These are phyloP conservation scores for Xenopus laevis DNA, from an alignment of 2,113 vertebrate species.

Conservation along the genomic window DNA sequence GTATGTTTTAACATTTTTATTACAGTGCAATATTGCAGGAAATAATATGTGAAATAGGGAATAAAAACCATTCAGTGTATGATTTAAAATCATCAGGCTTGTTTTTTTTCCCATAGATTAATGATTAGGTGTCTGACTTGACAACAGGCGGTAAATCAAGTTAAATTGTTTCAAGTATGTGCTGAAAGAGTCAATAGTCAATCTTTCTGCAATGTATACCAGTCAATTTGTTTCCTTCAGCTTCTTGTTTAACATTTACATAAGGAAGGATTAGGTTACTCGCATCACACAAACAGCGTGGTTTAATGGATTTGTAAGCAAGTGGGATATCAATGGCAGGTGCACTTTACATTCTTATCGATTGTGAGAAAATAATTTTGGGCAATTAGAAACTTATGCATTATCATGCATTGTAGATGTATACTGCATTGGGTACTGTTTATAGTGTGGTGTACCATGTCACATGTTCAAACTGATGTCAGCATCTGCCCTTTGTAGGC, in stretches of 20 bases:
- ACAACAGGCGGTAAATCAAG: slow-evolving; percentile 32
- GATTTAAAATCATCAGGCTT: not conserved
- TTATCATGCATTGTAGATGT: too few relatives aligned
- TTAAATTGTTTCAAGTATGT: slow-evolving; percentile 23
- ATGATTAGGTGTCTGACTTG: slow-evolving; percentile 44
- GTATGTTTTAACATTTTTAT: too few relatives aligned
- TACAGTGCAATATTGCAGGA: too few relatives aligned
- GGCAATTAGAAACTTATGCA: slow-evolving; percentile 39
- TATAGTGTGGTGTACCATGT: too few relatives aligned
- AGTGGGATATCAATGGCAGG: slow-evolving; percentile 62
- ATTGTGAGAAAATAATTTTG: slow-evolving; percentile 57
- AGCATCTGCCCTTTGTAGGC: too few relatives aligned
- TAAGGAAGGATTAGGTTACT: slow-evolving; percentile 62
- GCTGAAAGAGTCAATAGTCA: slow-evolving; percentile 51
- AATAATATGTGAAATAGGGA: not conserved
- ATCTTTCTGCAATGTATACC: slow-evolving; percentile 37
- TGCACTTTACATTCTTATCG: slow-evolving; percentile 56
- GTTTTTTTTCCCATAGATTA: slow-evolving; percentile 50
- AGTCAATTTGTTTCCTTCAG: slow-evolving; percentile 53
- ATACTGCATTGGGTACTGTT: too few relatives aligned
- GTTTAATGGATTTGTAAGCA: slow-evolving; percentile 65
- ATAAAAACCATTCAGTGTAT: not conserved
- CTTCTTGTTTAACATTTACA: slow-evolving; percentile 60
- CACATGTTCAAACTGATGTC: too few relatives aligned
- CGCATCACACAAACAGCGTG: slow-evolving; percentile 69